These are phyloP conservation scores for Marronus borbonicus DNA, from an alignment of 2,888 invertebrate genomes.

Conservation along the genomic window DNA sequence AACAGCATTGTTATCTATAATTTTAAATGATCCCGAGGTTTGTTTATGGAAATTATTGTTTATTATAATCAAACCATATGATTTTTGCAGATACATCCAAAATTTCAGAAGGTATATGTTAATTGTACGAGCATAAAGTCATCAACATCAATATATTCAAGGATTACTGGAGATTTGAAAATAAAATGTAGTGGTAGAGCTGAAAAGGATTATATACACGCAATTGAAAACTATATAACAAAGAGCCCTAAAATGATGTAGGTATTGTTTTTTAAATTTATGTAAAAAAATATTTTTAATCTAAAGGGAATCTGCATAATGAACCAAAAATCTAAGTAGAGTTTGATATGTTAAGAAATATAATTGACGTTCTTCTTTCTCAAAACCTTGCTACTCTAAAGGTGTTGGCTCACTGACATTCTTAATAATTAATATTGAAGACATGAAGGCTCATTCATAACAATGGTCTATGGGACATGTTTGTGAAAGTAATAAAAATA, in stretches of 20 bases:
- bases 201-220: constrained; percentile 78
- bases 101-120: constrained; percentile 79
- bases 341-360: too few relatives aligned
- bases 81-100: constrained; percentile 71
- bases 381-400: too few relatives aligned
- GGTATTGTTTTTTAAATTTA: constrained; percentile 64
- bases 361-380: too few relatives aligned
- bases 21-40: constrained; percentile 80
- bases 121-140: constrained; percentile 94
- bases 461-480: too few relatives aligned
- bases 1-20: constrained; percentile 87
- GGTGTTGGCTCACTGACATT: too few relatives aligned
- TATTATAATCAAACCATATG: constrained; percentile 33
- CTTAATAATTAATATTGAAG: too few relatives aligned
- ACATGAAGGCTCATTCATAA: too few relatives aligned
- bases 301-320: too few relatives aligned
- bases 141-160: constrained; percentile 85
- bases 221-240: constrained; percentile 81
- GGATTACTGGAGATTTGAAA: constrained; percentile 82
- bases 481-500: too few relatives aligned
- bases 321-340: too few relatives aligned
- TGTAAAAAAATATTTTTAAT: background rate
- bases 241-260: constrained; percentile 82
- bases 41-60: constrained; percentile 49
- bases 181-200: constrained; percentile 74